Conservation (phyloP, 2,888 invertebrate species). For the Caenorhabditis becei region DNA sequence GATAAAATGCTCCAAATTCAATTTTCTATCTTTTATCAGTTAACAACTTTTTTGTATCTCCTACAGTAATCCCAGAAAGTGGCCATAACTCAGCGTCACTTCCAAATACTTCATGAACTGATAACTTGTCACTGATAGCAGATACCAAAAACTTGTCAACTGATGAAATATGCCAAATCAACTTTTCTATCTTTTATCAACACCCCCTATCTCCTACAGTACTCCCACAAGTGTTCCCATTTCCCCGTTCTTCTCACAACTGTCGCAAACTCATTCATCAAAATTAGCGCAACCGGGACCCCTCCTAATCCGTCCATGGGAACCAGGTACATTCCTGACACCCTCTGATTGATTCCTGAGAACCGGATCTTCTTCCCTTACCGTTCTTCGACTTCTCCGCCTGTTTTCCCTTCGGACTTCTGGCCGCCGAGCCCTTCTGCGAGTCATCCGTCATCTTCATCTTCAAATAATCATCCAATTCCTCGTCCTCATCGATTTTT, state of each 20-base stretch:
- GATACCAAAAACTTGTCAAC: constrained; percentile 7
- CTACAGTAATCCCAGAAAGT: no score
- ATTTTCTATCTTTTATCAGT: no score
- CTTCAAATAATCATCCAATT: constrained; percentile 63
- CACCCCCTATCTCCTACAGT: not conserved
- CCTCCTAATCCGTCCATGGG: not conserved
- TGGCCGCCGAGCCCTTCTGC: constrained; percentile 43
- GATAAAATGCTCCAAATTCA: no score
- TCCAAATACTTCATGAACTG: not conserved
- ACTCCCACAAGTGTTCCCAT: not conserved
- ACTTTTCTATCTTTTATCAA: not conserved
- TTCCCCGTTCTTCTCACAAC: no score
- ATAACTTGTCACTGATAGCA: not conserved
- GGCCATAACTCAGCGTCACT: no score
- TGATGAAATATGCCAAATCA: not conserved
- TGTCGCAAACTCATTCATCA: no score
- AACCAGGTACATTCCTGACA: no score
- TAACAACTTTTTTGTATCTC: no score
- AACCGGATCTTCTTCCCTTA: not conserved
- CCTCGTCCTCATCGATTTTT: constrained; percentile 71
- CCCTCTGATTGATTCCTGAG: not conserved
- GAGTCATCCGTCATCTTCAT: constrained; percentile 62
- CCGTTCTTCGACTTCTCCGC: constrained; percentile 30
- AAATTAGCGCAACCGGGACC: no score
- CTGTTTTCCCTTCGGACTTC: constrained; percentile 43